Percentiles rank a stretch among this genome's conserved stretches.
phyloP scores from a whole-genome alignment of 2,113 vertebrate genomes.

The Vulpes ferrilata region DNA sequence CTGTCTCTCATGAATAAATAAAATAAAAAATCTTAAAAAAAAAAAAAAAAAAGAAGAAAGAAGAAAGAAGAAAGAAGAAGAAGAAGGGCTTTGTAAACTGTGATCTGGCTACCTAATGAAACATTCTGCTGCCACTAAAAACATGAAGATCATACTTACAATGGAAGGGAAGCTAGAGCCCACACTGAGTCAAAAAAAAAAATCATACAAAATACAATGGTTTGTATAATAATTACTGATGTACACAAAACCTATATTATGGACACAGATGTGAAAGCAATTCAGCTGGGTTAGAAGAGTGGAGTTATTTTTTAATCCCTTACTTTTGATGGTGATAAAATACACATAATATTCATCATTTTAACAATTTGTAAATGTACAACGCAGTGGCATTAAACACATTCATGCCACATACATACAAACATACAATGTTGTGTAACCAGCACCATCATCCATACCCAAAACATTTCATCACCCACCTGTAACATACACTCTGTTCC shows the following conservation, averaged over 20 bases:
- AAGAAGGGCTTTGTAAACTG: background rate
- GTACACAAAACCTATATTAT: background rate
- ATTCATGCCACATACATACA: background rate
- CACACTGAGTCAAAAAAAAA: background rate
- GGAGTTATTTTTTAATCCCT: background rate
- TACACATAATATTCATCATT: background rate
- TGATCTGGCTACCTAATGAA: no score
- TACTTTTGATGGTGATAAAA: background rate
- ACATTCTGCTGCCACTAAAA: background rate
- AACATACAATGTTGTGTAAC: background rate
- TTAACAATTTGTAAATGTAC: background rate
- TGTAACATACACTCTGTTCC: background rate
- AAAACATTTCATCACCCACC: background rate
- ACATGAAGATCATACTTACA: background rate
- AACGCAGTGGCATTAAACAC: background rate
- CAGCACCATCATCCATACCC: background rate
- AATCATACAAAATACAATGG: background rate
- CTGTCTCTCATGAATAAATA: no score
- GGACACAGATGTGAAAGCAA: background rate
- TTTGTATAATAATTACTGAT: background rate
- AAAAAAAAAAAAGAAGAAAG: no score
- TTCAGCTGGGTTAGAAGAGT: background rate
- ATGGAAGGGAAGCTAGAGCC: no score
- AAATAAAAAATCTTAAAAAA: no score
- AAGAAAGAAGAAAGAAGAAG: background rate